Base-by-base conservation (phyloP, 2,888 invertebrate species). In the Drosophila kambysellisi region DNA sequence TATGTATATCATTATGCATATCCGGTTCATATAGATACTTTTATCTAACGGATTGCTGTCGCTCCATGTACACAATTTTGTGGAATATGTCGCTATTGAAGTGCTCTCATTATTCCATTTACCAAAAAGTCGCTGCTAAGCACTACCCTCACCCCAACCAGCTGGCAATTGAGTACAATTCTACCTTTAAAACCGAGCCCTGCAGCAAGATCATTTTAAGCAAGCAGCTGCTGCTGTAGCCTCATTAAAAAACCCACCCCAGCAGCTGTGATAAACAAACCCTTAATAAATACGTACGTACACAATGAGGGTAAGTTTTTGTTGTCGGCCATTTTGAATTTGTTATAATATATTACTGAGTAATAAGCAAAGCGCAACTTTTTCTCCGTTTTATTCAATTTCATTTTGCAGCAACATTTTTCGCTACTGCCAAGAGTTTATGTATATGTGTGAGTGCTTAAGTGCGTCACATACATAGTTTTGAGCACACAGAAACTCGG, bases 271-370 rank as follows among this genome's bases (percentile, higher is more conserved):
- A 52, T 25, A 68, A 72, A 71, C 70, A 53, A 86, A 88, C 85
- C 85, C 90, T 77, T 89, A 83, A 66, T 37, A 54, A 61, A 39
- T 9, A 8, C 29, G 69, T 56, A 54, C 65, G 25, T 25, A 57
- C 66, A 54, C 67, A 74, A 81, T 65, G 76, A 69, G 85, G 85
- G 85, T 86, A 86, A 83, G 76, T 86, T 83, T 33, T 52, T 29
- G 53, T 48, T 46, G 54, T 64, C 89, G 87, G 85, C 85, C 85
- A 86, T 86, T 90, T 86, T 90, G 90, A 86, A 90, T 78, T 89
- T 74, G 52, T 66, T 72, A 62, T 62, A 75, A 71, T 79, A 59
- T 78, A 65, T 79, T 70, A 70, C 9, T 46, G 50, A 43, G 57
- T 41, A 33, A 8, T 57, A 74, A 17, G 56, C 43, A 57, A 67